Conservation (phyloP, 2,113 vertebrate genomes). For the Ceyx margarethae region DNA sequence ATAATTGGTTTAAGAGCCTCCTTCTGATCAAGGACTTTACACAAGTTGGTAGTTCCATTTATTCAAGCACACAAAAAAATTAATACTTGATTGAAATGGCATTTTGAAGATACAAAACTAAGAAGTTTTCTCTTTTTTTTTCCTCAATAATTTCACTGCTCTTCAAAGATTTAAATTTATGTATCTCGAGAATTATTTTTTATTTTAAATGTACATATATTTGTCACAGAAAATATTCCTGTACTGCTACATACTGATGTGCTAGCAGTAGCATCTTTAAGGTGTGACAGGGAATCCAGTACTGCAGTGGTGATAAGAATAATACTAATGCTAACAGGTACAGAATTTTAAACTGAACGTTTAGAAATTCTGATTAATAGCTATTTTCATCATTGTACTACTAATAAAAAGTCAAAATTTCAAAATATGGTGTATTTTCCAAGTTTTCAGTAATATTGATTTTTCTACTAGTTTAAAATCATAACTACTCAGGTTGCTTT, state of each 20-base stretch:
- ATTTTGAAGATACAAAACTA: slow-evolving; percentile 40
- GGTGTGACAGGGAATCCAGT: neutral
- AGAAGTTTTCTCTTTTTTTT: neutral
- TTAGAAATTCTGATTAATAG: neutral
- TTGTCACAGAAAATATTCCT: neutral
- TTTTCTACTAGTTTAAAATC: neutral
- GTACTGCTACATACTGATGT: neutral
- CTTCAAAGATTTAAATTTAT: neutral
- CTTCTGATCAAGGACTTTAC: slow-evolving; percentile 52
- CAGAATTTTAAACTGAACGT: neutral
- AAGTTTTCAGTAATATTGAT: neutral
- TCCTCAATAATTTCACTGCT: neutral
- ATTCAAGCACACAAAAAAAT: slow-evolving; percentile 37
- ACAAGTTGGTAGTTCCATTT: slow-evolving; percentile 54
- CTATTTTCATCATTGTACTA: neutral
- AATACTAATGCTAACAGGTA: neutral
- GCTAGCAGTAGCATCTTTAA: neutral
- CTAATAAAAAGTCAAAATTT: neutral
- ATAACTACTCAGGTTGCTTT: neutral
- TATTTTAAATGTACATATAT: neutral
- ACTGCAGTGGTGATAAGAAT: neutral
- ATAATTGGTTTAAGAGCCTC: slow-evolving; percentile 65
- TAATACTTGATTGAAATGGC: slow-evolving; percentile 48
- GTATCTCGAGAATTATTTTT: neutral
- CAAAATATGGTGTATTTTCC: neutral